Evolutionary conservation across 2,888 invertebrate species (phyloP).

Genomic region (Erebia ligea): DNA sequence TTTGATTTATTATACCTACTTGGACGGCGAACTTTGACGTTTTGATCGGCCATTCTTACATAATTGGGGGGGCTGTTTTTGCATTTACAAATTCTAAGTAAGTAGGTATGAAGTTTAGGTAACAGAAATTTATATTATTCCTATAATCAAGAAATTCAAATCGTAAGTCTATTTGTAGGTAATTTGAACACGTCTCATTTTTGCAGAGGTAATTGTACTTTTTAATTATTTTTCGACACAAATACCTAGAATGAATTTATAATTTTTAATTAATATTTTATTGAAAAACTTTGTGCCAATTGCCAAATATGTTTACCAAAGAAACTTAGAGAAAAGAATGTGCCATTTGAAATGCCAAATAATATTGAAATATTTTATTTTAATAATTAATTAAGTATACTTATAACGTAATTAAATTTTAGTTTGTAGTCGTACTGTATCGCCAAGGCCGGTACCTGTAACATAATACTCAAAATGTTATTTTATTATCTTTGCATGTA

Average conservation of each 20-base stretch:
- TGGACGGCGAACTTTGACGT: too few species aligned
- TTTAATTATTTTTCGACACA: neutral
- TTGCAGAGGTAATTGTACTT: neutral
- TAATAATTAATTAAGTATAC: conserved; percentile 36
- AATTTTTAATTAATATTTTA: conserved; percentile 15
- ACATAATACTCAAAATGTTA: conserved; percentile 69
- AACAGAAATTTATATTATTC: neutral
- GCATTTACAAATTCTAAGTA: too few species aligned
- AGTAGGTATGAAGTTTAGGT: neutral
- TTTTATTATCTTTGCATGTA: conserved; percentile 48
- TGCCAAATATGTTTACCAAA: conserved; percentile 63
- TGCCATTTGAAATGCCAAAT: conserved; percentile 56
- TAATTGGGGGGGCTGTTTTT: too few species aligned
- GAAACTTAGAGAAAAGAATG: conserved; percentile 39
- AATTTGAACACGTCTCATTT: too few species aligned
- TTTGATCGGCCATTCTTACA: too few species aligned
- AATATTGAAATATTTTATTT: conserved; percentile 28
- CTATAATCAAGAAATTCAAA: neutral
- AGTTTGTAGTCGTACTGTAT: conserved; percentile 49
- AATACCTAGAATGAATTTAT: neutral
- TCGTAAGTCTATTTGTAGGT: too few species aligned
- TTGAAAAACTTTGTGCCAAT: conserved; percentile 62
- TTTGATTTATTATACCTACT: too few species aligned
- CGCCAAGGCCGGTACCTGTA: conserved; percentile 78
- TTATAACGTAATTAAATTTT: conserved; percentile 30